Evolutionary conservation across 92 coral and sea anemone species (phyloP), one percentile per base, ranked within the genome.

Genomic region (Galaxea fascicularis): DNA sequence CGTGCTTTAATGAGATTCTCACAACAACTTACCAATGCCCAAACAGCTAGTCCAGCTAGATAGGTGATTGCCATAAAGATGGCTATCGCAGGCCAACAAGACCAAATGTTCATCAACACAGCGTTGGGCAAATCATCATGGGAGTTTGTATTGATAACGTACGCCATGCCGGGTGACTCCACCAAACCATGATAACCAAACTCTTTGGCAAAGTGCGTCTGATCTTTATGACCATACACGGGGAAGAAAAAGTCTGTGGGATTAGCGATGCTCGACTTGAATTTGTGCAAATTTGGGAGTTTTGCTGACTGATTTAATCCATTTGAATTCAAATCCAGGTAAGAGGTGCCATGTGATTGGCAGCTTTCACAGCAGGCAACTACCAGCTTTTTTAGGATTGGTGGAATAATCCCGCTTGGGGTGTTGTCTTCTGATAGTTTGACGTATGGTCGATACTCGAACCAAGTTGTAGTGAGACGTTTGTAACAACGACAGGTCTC

Each of bases 401-500:
- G 87, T 57, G 95, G 91, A 70, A 92, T 82, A 51, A 92, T 86
- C 51, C 95, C 95, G 14, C 72, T 27, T 13, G 86, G 71, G 3
- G 63, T 31, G 51, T 60, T 51, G 39, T 69, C 77, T 39, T 73
- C 18, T 6, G 85, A 78, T 52, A 74, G 13, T 60, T 80, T 79
- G 35, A 83, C 77, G 66, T 91, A 87, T 66, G 93, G 90, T 59
- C 73, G 86, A 45, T 82, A 83, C 71, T 76, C 85, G 45, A 51
- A 74, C 95, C 95, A 92, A 58, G 78, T 79, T 39, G 95, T 90
- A 27, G 80, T 90, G 45, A 86, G 85, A 8, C 73, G 83, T 31
- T 85, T 52, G 60, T 76, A 24, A 27, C 95, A 92, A 24, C 82
- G 90, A 51, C 95, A 92, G 22, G 95, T 92, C 66, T 92, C 95